phyloP scores from a whole-genome alignment of 1,140 invertebrate species.

The Dufourea novaeangliae region DNA sequence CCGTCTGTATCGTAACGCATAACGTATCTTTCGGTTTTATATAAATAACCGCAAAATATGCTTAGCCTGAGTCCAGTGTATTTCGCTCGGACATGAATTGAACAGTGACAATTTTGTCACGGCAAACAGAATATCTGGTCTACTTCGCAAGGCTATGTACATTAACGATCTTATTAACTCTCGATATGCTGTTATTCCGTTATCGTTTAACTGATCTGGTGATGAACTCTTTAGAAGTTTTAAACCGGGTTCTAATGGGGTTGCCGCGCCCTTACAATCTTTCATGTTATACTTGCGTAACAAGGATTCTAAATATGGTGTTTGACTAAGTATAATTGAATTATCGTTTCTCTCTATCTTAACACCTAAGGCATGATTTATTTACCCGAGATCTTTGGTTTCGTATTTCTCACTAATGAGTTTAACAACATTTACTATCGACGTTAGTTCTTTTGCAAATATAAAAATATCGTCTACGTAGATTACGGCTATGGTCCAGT shows the following conservation, averaged over 20 bases:
- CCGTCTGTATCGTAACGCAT: no score
- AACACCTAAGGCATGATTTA: not conserved
- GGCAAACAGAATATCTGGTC: no score
- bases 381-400: not conserved
- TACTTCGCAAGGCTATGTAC: no score
- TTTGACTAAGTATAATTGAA: not conserved
- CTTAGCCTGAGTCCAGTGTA: no score
- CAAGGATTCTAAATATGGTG: not conserved
- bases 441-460: not conserved
- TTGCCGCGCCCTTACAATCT: not conserved
- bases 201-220: no score
- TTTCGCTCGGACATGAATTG: no score
- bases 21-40: no score
- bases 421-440: not conserved
- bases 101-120: no score
- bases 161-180: no score
- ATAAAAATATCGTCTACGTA: constrained; percentile 14
- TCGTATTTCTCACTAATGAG: not conserved
- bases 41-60: no score
- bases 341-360: not conserved
- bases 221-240: not conserved
- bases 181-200: no score
- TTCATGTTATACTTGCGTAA: not conserved
- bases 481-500: not conserved
- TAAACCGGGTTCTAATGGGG: not conserved